Percentiles rank a stretch among this genome's conserved stretches.
phyloP scores from a whole-genome alignment of 2,888 invertebrate genomes.

The Habroteleia sp. region DNA sequence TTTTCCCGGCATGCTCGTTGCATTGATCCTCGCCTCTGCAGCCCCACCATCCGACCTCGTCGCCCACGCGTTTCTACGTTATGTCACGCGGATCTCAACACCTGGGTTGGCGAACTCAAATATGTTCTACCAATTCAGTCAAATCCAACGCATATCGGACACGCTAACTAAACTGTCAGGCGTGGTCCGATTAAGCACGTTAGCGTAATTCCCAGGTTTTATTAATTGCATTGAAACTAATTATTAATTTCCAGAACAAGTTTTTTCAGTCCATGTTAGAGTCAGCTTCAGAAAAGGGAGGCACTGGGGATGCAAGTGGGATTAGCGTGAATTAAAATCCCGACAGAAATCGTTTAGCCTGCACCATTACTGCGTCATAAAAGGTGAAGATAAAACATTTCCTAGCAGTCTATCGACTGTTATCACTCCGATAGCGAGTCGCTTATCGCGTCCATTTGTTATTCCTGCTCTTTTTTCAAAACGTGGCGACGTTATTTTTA shows the following conservation, averaged over 20 bases:
- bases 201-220: too few species aligned
- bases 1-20: constrained; percentile 71
- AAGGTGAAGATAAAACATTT: constrained; percentile 8
- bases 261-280: too few species aligned
- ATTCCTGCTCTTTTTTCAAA: constrained; percentile 18
- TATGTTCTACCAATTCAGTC: constrained; percentile 14
- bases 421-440: constrained; percentile 27
- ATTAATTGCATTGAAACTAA: too few species aligned
- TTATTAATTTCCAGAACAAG: too few species aligned
- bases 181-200: not conserved
- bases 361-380: constrained; percentile 14
- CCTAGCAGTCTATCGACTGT: constrained; percentile 22
- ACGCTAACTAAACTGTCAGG: too few species aligned
- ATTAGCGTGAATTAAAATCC: constrained; percentile 1
- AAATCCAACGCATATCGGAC: not conserved
- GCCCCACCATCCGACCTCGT: constrained; percentile 70
- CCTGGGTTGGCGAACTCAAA: constrained; percentile 77
- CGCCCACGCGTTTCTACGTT: constrained; percentile 81
- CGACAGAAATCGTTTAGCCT: constrained; percentile 9
- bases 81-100: constrained; percentile 77
- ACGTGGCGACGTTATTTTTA: constrained; percentile 24
- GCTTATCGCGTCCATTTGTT: constrained; percentile 38
- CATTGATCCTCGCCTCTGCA: constrained; percentile 73
- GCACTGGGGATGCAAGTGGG: too few species aligned
- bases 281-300: too few species aligned